Conservation (phyloP, 2,797 vertebrate genomes). For the Paguma larvata region DNA sequence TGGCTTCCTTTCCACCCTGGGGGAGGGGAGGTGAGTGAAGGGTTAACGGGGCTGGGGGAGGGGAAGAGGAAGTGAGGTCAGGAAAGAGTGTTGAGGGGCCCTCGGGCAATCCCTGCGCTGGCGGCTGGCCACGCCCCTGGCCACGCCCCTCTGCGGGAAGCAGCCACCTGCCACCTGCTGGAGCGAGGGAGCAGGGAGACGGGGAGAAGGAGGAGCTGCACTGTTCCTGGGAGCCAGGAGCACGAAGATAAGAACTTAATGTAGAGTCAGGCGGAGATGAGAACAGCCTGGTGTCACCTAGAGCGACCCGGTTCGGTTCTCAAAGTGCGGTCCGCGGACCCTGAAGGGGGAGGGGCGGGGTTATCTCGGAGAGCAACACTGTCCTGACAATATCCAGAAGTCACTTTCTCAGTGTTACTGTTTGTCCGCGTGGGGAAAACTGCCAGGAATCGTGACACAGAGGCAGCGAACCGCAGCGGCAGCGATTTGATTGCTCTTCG, state of each 20-base stretch:
- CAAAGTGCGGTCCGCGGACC: not conserved
- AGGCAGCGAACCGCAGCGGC: not conserved
- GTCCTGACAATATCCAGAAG: not conserved
- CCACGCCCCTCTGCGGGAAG: not conserved
- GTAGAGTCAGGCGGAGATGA: not conserved
- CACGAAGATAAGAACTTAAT: not conserved
- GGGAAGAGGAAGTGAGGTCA: not conserved
- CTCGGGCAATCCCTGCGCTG: accelerated
- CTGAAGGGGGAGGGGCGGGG: not conserved
- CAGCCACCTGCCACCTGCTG: too few relatives aligned
- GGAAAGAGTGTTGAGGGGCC: not conserved
- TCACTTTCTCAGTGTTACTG: not conserved
- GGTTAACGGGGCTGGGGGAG: not conserved
- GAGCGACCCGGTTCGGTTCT: not conserved
- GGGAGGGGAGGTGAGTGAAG: not conserved
- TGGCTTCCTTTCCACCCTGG: not conserved
- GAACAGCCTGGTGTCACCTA: not conserved
- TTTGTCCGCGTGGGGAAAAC: not conserved
- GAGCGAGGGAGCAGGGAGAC: accelerated
- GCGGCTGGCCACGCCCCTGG: not conserved
- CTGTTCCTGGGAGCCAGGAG: not conserved
- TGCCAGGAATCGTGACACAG: not conserved
- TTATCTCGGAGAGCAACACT: not conserved
- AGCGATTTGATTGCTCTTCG: not conserved
- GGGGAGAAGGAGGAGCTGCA: not conserved